phyloP scores from a whole-genome alignment of 2,888 invertebrate species.

The Drosophila anomalata region DNA sequence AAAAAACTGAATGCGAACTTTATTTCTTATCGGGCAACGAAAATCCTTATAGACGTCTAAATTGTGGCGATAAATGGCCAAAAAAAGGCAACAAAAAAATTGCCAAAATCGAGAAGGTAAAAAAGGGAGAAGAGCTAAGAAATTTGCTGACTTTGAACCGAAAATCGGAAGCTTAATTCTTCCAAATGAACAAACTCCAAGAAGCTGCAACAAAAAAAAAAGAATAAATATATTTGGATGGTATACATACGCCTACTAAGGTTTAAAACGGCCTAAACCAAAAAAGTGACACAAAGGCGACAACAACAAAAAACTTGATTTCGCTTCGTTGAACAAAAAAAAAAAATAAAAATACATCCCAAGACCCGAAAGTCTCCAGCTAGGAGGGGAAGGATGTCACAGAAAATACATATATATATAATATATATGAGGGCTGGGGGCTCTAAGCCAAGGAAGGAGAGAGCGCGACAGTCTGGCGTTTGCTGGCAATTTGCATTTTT shows the following conservation, averaged over 20 bases:
- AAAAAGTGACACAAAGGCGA: conserved; percentile 34
- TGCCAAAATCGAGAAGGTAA: background rate
- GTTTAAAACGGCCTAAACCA: conserved; percentile 9
- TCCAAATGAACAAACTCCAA: conserved; percentile 65
- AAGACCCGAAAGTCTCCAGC: conserved; percentile 6
- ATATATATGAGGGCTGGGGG: background rate
- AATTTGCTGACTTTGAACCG: conserved; percentile 18
- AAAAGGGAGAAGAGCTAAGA: conserved; percentile 1
- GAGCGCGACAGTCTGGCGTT: conserved; percentile 53
- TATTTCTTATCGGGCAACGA: conserved; percentile 54
- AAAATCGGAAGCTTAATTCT: conserved; percentile 52
- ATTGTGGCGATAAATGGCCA: conserved; percentile 50
- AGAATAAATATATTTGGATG: conserved; percentile 39
- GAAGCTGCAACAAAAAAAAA: background rate
- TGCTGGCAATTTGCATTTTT: conserved; percentile 80
- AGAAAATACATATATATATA: background rate
- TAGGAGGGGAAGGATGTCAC: background rate
- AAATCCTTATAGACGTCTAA: conserved; percentile 62
- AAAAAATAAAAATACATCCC: conserved; percentile 22
- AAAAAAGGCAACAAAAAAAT: conserved; percentile 24
- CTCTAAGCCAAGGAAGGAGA: conserved; percentile 14
- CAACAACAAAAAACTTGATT: conserved; percentile 58
- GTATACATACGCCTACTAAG: conserved; percentile 8
- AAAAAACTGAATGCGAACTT: conserved; percentile 6
- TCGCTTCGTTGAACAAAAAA: conserved; percentile 57